These are phyloP conservation scores for Tympanoctomys barrerae DNA, from an alignment of 2,797 vertebrate species.

Conservation along the genomic window DNA sequence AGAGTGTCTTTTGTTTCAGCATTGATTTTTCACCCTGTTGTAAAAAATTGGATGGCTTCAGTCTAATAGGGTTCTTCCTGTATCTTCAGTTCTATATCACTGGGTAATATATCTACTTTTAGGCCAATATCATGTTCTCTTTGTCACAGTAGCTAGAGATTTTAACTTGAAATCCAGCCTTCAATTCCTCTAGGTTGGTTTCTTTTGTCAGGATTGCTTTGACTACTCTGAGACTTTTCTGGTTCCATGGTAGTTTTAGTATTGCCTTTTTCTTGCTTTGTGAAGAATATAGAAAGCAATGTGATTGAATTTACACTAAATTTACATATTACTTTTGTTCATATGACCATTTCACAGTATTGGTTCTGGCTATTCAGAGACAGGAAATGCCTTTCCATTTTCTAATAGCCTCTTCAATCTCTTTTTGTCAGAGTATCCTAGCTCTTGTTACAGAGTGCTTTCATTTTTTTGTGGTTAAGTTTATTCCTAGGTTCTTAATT, in stretches of 20 bases:
- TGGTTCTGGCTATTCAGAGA: not conserved
- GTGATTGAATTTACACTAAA: not conserved
- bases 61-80: not conserved
- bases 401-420: not conserved
- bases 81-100: not conserved
- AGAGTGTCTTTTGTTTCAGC: not conserved
- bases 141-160: not conserved
- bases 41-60: not conserved
- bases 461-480: not conserved
- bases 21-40: not conserved
- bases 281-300: not conserved
- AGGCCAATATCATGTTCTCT: not conserved
- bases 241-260: not conserved
- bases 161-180: not conserved
- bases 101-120: not conserved
- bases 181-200: not conserved
- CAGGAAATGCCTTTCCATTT: not conserved
- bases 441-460: not conserved
- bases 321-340: not conserved
- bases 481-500: not conserved
- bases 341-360: not conserved
- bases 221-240: not conserved
- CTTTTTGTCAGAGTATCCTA: not conserved
- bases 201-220: not conserved
- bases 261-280: not conserved